A percentile compares a stretch with the other conserved stretches of the same genome.
Conservation (phyloP, 1,140 invertebrate genomes). For the Rhopalosiphum padi region DNA sequence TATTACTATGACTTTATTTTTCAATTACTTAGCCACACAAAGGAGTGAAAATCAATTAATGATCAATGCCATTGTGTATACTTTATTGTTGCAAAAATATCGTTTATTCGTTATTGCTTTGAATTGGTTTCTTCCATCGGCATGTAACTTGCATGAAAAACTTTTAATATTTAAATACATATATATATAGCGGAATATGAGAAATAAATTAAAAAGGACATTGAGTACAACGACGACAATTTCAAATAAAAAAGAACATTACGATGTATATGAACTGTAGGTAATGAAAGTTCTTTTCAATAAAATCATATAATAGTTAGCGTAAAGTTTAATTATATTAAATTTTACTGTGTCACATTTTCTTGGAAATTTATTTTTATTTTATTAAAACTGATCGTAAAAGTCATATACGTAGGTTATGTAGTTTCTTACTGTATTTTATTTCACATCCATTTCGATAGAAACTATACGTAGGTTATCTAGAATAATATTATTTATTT, state of each 20-base stretch:
- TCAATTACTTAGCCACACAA: neutral
- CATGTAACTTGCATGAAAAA: neutral
- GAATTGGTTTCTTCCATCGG: neutral
- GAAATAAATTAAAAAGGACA: neutral
- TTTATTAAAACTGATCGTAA: neutral
- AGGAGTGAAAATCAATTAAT: neutral
- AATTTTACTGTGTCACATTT: neutral
- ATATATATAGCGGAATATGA: neutral
- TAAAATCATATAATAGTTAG: neutral
- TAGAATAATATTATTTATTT: neutral
- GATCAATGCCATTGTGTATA: neutral
- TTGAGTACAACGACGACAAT: neutral
- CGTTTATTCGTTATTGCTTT: neutral
- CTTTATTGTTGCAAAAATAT: neutral
- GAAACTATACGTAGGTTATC: neutral
- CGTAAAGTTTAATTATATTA: neutral
- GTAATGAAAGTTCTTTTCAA: conserved; percentile 9
- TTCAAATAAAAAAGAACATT: neutral
- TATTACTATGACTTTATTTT: neutral
- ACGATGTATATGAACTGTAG: neutral
- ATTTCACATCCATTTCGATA: neutral
- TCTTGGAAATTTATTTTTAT: neutral
- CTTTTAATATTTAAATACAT: neutral
- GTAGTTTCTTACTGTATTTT: neutral
- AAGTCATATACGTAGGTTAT: neutral